Percentiles rank a stretch among this genome's conserved stretches.
Conservation (phyloP, 2,113 vertebrate genomes). For the Melanocharis versteri region DNA sequence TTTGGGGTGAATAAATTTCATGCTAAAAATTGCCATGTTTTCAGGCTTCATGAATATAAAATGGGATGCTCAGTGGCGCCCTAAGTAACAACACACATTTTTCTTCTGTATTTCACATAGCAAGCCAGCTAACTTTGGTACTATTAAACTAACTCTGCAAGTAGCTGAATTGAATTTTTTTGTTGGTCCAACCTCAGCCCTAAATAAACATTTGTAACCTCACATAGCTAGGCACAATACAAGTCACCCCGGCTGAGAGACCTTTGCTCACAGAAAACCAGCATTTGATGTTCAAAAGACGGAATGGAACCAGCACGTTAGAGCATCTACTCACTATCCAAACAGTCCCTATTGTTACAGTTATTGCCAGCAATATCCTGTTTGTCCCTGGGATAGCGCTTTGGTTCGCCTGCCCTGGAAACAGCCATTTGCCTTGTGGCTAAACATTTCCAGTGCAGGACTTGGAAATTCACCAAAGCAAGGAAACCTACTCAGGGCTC, state of each 20-base stretch:
- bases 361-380: conserved; percentile 49
- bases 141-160: background rate
- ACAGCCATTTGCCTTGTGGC: background rate
- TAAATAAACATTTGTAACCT: conserved; percentile 23
- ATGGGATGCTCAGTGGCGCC: background rate
- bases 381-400: conserved; percentile 17
- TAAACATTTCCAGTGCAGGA: background rate
- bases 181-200: background rate
- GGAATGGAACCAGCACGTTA: background rate
- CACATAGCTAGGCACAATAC: background rate
- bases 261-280: conserved; percentile 17
- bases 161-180: background rate
- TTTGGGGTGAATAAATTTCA: background rate
- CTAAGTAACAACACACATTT: background rate
- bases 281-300: background rate
- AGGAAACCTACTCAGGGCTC: background rate
- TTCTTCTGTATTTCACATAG: background rate
- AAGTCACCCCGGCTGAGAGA: conserved; percentile 1
- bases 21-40: background rate
- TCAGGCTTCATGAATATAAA: background rate
- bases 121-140: background rate
- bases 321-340: conserved; percentile 27
- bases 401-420: background rate
- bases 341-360: conserved; percentile 46
- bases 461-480: conserved; percentile 1